Percentiles rank a stretch among this genome's conserved stretches.
These are phyloP conservation scores for Coronaproctus castanopsis DNA, from an alignment of 2,888 invertebrate genomes.

Conservation along the genomic window DNA sequence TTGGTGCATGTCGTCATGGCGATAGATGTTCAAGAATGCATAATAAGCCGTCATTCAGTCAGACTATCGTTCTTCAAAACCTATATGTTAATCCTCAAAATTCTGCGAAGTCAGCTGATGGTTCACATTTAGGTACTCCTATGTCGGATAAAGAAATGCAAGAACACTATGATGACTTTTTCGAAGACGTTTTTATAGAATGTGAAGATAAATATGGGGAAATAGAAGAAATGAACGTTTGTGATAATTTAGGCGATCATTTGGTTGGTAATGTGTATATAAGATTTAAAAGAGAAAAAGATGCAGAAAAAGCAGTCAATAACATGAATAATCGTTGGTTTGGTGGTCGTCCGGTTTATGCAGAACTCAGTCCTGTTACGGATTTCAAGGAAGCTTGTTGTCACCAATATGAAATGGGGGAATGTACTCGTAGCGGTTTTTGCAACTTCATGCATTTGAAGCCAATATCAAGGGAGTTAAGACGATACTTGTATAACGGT, in stretches of 20 bases:
- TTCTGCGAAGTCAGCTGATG: slow-evolving; percentile 92
- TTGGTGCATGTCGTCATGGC: slow-evolving; percentile 98
- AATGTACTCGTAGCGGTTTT: slow-evolving; percentile 95
- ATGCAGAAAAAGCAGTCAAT: slow-evolving; percentile 91
- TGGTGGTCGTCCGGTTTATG: slow-evolving; percentile 91
- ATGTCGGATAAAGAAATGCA: slow-evolving; percentile 97
- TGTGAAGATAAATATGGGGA: slow-evolving; percentile 98
- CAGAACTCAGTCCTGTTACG: slow-evolving; percentile 94
- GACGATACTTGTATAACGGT: slow-evolving; percentile 43
- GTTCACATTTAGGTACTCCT: slow-evolving; percentile 80
- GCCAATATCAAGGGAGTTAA: slow-evolving; percentile 84
- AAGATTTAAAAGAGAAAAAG: slow-evolving; percentile 94
- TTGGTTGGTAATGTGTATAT: slow-evolving; percentile 98
- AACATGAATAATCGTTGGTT: slow-evolving; percentile 99
- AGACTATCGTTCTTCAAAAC: slow-evolving; percentile 87
- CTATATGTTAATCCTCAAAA: slow-evolving; percentile 97
- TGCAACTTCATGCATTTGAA: slow-evolving; percentile 99
- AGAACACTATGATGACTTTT: slow-evolving; percentile 98
- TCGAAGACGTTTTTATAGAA: slow-evolving; percentile 97
- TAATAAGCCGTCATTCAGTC: slow-evolving; percentile 96
- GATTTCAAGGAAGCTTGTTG: slow-evolving; percentile 99
- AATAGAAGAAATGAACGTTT: slow-evolving; percentile 99
- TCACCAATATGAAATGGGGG: slow-evolving; percentile 98
- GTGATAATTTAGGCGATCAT: slow-evolving; percentile 96
- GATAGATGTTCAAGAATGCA: slow-evolving; percentile 96